phyloP scores from a whole-genome alignment of 2,888 invertebrate genomes.

The Pandemis cinnamomeana region DNA sequence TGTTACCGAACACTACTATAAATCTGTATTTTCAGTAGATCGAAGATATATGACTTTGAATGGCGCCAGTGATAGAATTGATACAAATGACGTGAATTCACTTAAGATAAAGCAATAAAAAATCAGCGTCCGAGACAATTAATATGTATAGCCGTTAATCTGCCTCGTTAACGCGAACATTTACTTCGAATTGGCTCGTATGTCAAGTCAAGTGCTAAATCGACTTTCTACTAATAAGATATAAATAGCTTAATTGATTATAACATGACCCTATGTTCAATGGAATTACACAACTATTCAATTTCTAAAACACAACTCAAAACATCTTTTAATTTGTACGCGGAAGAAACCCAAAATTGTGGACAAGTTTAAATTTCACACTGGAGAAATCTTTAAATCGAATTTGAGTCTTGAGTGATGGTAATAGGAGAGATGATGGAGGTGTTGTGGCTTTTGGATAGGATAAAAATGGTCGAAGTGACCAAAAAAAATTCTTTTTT shows the following conservation, averaged over 20 bases:
- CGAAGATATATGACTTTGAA: background rate
- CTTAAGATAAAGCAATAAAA: constrained; percentile 35
- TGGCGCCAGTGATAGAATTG: background rate
- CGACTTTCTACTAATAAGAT: constrained; percentile 63
- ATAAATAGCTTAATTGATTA: constrained; percentile 56
- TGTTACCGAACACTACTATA: no score
- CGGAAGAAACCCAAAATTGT: constrained; percentile 28
- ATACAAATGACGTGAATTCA: constrained; percentile 31
- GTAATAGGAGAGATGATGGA: background rate
- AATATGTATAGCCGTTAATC: constrained; percentile 23
- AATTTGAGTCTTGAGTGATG: constrained; percentile 14
- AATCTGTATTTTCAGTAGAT: background rate
- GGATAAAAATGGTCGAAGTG: constrained; percentile 30
- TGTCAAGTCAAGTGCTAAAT: constrained; percentile 56
- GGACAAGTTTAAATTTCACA: constrained; percentile 19
- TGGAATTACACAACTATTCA: constrained; percentile 56
- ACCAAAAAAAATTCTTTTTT: constrained; percentile 60
- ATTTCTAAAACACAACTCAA: constrained; percentile 56
- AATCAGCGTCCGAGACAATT: constrained; percentile 27
- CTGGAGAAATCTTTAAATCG: background rate
- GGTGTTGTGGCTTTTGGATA: background rate
- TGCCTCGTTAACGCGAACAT: constrained; percentile 32
- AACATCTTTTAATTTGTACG: constrained; percentile 33
- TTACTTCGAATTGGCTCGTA: constrained; percentile 54
- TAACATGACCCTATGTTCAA: constrained; percentile 54